Conservation (phyloP, 1,140 invertebrate genomes). For the Adoxophyes honmai region DNA sequence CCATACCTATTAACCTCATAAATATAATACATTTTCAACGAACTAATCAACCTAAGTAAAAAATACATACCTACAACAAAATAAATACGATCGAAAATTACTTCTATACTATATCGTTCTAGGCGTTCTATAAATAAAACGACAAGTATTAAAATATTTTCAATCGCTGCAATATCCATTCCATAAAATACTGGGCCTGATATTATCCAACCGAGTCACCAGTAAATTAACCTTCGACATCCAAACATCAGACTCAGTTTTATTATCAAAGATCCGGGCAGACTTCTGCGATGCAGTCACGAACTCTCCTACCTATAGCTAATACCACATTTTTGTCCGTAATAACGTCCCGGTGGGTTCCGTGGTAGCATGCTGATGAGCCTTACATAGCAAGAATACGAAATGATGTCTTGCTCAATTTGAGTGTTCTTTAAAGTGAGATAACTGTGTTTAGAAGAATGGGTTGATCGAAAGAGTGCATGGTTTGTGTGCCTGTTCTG, state of each 20-base stretch:
- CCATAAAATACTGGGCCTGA: too few species aligned
- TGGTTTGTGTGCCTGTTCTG: too few species aligned
- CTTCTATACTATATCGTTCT: too few species aligned
- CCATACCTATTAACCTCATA: too few species aligned
- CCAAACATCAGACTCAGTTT: neutral
- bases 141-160: too few species aligned
- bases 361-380: slow-evolving; percentile 8
- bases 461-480: too few species aligned
- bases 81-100: too few species aligned
- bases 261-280: neutral
- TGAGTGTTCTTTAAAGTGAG: neutral
- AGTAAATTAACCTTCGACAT: slow-evolving; percentile 9
- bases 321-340: slow-evolving; percentile 12
- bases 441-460: slow-evolving; percentile 11
- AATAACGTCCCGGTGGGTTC: slow-evolving; percentile 12
- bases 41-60: too few species aligned
- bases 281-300: slow-evolving; percentile 6
- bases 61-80: too few species aligned
- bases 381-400: slow-evolving; percentile 4
- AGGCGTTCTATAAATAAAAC: too few species aligned
- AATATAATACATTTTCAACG: too few species aligned
- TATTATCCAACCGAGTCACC: neutral
- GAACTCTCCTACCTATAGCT: slow-evolving; percentile 11
- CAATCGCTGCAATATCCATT: too few species aligned
- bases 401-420: slow-evolving; percentile 1